Percentiles rank a stretch among this genome's conserved stretches.
These are phyloP conservation scores for Perdix hodgsoniae DNA, from an alignment of 2,797 vertebrate genomes.

Conservation along the genomic window DNA sequence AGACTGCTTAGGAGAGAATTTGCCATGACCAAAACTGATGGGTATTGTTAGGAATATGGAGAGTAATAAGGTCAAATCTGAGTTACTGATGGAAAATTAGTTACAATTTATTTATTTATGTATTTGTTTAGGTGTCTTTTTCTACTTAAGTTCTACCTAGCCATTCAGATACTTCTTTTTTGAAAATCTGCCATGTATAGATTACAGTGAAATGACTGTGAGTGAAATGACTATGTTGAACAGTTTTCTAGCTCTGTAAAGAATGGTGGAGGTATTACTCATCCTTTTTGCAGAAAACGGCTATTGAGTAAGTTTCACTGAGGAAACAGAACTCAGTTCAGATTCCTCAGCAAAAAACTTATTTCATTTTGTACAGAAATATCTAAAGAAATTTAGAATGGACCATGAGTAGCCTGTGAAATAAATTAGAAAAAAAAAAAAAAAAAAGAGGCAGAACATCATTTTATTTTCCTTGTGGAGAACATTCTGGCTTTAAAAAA, in stretches of 20 bases:
- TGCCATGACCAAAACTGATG: neutral
- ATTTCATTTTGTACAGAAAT: neutral
- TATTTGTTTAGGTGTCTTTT: neutral
- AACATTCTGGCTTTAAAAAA: neutral
- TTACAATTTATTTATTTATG: neutral
- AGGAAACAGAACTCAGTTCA: neutral
- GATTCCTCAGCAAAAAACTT: neutral
- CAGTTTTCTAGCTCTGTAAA: neutral
- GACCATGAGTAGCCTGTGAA: neutral
- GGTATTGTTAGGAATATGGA: neutral
- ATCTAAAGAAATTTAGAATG: neutral
- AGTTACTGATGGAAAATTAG: neutral
- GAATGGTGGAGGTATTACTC: neutral
- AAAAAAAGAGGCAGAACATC: constrained; percentile 8
- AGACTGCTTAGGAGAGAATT: neutral
- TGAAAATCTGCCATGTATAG: neutral
- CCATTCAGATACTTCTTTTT: neutral
- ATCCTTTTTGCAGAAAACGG: neutral
- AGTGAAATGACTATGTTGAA: neutral
- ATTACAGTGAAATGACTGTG: neutral
- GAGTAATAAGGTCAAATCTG: neutral
- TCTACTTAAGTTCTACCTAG: neutral
- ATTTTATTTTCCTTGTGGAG: constrained; percentile 27
- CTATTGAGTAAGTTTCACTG: neutral
- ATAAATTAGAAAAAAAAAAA: neutral